Base-by-base conservation (phyloP, 2,113 vertebrate species). In the Halcyon malimbica region DNA sequence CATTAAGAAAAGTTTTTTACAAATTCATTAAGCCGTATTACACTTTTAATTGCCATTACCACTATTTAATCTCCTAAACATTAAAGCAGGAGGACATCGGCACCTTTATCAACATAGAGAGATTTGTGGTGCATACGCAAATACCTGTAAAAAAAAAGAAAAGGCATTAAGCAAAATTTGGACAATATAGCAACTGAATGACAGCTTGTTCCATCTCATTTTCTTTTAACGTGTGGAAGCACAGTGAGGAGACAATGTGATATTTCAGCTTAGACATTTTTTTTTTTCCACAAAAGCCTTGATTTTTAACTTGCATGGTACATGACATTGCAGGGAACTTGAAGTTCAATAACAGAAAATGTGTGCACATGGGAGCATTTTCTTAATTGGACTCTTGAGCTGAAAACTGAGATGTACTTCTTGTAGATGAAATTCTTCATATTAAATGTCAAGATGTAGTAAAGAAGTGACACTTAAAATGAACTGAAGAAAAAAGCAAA, bases 401-500 rank as follows among this genome's bases (percentile, higher is more conserved):
- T 89, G 31, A 86, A 92, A 89, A 92, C 94, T 78, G 63, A 24
- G 76, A 96, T 94, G 81, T 93, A 83, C 95, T 89, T 88, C 92
- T 96, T 41, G 57, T 87, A 91, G 82, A 93, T 88, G 93, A 96
- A 97, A 87, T 62, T 76, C 96, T 97, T 97, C 92, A 76, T 93
- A 96, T 95, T 92, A 93, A 97, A 85, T 96, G 65, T 97, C 93
- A 95, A 96, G 86, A 78, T 87, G 88, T 81, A 93, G 87, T 81
- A 46, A 94, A 94, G 94, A 96, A 93, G 26, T 95, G 91, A 93
- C 95, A 92, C 96, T 96, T 96, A 84, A 95, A 96, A 39, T 91
- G 94, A 96, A 94, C 46, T 39, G 80, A 70, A 74, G 78, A 79
- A 67, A 85, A 77, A 69, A 95, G 83, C 69, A 85, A 96, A 94